Base-by-base conservation (phyloP, 2,797 vertebrate species). In the Myotis planiceps region DNA sequence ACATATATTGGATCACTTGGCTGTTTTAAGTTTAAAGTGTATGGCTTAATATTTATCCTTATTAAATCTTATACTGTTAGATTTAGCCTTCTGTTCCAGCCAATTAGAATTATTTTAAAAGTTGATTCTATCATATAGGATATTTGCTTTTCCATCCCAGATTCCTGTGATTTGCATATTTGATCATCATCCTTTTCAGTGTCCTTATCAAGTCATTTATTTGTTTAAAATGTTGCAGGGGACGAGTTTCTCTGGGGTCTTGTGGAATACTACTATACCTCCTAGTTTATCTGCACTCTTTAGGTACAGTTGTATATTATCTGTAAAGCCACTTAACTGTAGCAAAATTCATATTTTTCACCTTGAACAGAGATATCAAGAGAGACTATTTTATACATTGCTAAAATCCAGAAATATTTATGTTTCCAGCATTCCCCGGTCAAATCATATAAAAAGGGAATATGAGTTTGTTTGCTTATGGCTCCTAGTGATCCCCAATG, bases 1-100 rank as follows among this genome's bases (percentile, higher is more conserved):
- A 81, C 76, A 63, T 81, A 19, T 75, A 81, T 2, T 88, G 83
- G 51, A 16, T 16, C 68, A 34, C 75, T 94, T 75, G 60, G 32
- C 84, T 90, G 14, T 88, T 88, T 71, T 75, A 81, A 42, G 21
- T 81, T 87, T 49, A 18, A 75, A 82, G 49, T 47, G 18, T 5
- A 9, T 92, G 76, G 58, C 12, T 42, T 92, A 88, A 16, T 88
- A 88, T 63, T 76, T 82, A 63, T 92, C 76, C 49, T 76, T 79
- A 79, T 79, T 69, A 92, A 81, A 82, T 60, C 42, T 75, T 75
- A 42, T 27, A 9, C 63, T 23, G 4, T 95, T 81, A 82, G 49
- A 68, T 82, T 75, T 88, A 88, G 27, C 58, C n/a, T 95, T 51
- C 76, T 69, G 19, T 88, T 51, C 89, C 34, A 92, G 49, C 68